Evolutionary conservation across 2,797 vertebrate species (phyloP).

Genomic region (Lycodopsis pacificus): DNA sequence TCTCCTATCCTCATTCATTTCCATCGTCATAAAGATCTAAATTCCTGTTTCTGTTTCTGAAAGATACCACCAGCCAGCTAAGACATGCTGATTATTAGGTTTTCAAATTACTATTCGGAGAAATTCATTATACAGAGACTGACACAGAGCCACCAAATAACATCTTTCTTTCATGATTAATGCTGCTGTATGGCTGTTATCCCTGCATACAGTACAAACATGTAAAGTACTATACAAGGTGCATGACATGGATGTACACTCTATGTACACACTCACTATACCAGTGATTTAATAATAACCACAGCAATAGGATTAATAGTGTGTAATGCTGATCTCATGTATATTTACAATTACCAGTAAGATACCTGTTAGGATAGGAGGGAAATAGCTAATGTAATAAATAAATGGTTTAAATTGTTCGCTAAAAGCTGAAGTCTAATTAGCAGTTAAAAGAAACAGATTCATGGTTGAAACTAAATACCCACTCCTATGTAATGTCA

Average conservation of each 20-base stretch:
- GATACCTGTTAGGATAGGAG: not conserved
- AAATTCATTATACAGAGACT: slow-evolving; percentile 36
- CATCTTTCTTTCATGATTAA: slow-evolving; percentile 20
- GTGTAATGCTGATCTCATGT: not conserved
- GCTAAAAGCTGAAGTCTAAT: not conserved
- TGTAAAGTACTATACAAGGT: not conserved
- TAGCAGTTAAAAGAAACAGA: too few species aligned
- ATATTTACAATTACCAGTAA: not conserved
- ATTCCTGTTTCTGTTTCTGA: slow-evolving; percentile 37
- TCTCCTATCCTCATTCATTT: slow-evolving; percentile 57
- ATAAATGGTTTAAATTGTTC: not conserved
- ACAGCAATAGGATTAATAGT: not conserved
- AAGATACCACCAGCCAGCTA: slow-evolving; percentile 40
- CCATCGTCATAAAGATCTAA: slow-evolving; percentile 62
- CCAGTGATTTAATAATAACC: not conserved
- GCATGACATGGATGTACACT: not conserved
- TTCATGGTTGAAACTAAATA: not conserved
- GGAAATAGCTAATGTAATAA: not conserved
- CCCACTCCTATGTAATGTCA: not conserved
- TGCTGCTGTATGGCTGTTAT: slow-evolving; percentile 8
- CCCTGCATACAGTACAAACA: not conserved
- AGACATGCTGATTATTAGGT: slow-evolving; percentile 42
- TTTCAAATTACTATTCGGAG: slow-evolving; percentile 52
- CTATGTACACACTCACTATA: not conserved
- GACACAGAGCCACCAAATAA: slow-evolving; percentile 24